Evolutionary conservation across 92 coral and sea anemone species (phyloP).

Genomic region (Actinernus sp.): DNA sequence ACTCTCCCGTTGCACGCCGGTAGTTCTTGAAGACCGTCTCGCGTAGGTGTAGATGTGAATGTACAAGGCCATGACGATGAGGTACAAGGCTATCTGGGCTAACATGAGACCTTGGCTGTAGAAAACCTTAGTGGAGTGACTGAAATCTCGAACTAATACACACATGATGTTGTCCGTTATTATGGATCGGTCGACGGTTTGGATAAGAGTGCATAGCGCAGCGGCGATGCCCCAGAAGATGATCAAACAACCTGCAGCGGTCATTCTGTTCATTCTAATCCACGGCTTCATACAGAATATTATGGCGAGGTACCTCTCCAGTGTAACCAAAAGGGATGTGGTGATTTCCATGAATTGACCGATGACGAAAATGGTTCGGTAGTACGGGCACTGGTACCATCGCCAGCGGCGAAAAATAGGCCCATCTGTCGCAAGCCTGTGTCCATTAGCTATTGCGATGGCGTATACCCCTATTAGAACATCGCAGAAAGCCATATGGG

Average conservation of each 20-base stretch:
- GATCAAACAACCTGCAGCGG: conserved; percentile 1
- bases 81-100: conserved; percentile 7
- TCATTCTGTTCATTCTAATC: conserved; percentile 4
- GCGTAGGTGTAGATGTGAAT: conserved; percentile 42
- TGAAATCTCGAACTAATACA: conserved; percentile 26
- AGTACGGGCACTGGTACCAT: conserved; percentile 17
- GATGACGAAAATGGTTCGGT: conserved; percentile 20
- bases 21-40: conserved; percentile 9
- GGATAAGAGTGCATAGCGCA: conserved; percentile 4
- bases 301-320: conserved; percentile 55
- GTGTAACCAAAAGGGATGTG: conserved; percentile 33
- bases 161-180: conserved; percentile 57
- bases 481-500: conserved; percentile 47
- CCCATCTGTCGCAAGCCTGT: neutral
- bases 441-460: conserved; percentile 39
- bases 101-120: conserved; percentile 31
- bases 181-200: conserved; percentile 9
- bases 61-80: conserved; percentile 30
- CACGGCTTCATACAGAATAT: conserved; percentile 33
- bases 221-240: conserved; percentile 18
- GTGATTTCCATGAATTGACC: conserved; percentile 38
- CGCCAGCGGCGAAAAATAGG: conserved; percentile 19
- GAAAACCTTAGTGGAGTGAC: neutral
- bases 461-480: conserved; percentile 14
- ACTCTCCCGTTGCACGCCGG: conserved; percentile 48